Evolutionary conservation across 2,888 invertebrate species (phyloP), one percentile per base, ranked within the genome.

Genomic region (Notodonta dromedarius): DNA sequence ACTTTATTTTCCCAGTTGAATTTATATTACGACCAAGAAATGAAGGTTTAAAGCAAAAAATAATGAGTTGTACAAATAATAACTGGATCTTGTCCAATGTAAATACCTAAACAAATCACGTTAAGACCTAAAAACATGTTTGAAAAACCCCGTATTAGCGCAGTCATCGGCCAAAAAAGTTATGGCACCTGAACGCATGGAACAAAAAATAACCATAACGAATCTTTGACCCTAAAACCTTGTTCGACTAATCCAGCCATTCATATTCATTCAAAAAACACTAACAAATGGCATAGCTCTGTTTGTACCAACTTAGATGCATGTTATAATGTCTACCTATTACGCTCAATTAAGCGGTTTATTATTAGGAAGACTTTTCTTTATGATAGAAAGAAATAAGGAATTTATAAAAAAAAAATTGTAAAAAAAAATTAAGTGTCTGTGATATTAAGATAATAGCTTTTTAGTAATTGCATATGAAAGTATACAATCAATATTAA

Each of bases 81-180:
- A 52, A 52, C 5, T 3, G 24, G 5, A 50, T 32, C 16, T 11
- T 7, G 59, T 63, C 55, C 57, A 61, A 51, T 11, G 24, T 62
- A 67, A 24, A 58, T 11, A 52, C 32, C 14, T 61, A 58, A 48
- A 48, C 11, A 48, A 24, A 9, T 4, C 9, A 32, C 35, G 24
- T 11, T 24, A 32, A 59, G 56, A 39, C 54, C n/a, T 50, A 16
- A 16, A 24, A 50, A 32, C 24, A 53, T 52, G 52, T 60, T 58
- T 35, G 50, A 16, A 32, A 61, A 58, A 61, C 53, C 48, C 55
- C 55, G 42, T 58, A 48, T 46, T 42, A 60, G 32, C 54, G 39
- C 11, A 61, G 63, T 58, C 61, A 62, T 62, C 59, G 8, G 44
- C 42, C 57, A 63, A 62, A 69, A 60, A 56, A 40, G 55, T 61